Base-by-base conservation (phyloP, 2,888 invertebrate species). In the Baronia brevicornis region DNA sequence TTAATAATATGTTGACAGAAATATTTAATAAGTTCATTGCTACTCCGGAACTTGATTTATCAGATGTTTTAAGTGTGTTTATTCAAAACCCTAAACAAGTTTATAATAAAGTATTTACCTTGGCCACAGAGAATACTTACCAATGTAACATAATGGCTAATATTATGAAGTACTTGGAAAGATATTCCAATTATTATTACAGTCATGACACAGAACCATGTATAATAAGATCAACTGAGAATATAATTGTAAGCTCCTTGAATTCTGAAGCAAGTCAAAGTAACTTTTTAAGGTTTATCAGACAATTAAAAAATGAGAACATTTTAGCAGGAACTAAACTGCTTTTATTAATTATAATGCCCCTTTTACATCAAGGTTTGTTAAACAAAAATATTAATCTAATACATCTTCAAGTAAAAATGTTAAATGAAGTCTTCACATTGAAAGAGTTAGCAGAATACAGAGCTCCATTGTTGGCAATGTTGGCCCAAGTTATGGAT, bases 401-500 rank as follows among this genome's bases (percentile, higher is more conserved):
- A 9, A 56, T 80, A 18, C 39, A 62, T 44, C 39, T 65, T 11
- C 70, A 70, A 34, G 51, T 72, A 11, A 65, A 54, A 22, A 41
- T 79, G 5, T 41, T 84, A 22, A 42, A 45, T 18, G 50, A 55
- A 7, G 60, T 61, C 1, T 80, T 59, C 34, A 46, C 40, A 4
- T 31, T 66, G 2, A 47, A 55, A 4, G 77, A 80, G 22, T 43
- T 78, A 19, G n/a, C 59, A 21, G 47, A 54, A 28, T 79, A 71
- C 41, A 58, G 78, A 23, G 74, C 77, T 5, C 80, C 84, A 6
- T 60, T 77, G 52, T 43, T 84, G 19, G 77, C 71, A 1, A 74
- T 79, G 74, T 38, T 80, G 9, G 77, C 63, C 5, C 80, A 79
- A 48, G 60, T 78, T 2, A 40, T 84, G 25, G 69, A 77, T 36